Evolutionary conservation across 1,140 invertebrate species (phyloP), one percentile per base, ranked within the genome.

Genomic region (Drosophila nikananu): DNA sequence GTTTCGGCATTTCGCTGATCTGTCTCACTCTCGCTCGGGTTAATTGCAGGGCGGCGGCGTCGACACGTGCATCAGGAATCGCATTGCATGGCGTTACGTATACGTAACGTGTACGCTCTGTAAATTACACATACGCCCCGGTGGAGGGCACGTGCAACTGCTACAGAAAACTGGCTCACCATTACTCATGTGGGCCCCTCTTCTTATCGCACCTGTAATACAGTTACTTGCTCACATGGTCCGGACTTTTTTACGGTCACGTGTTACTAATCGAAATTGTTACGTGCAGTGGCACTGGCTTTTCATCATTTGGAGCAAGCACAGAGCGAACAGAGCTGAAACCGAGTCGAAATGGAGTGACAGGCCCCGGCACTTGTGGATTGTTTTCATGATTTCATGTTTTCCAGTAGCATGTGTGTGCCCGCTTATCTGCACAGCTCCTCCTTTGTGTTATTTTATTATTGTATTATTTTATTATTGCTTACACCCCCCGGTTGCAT

Each of bases 231-330:
- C 67, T 64, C 65, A 68, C 60, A 57, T 62, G 66, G 39, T 71
- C 49, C 27, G 10, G 49, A 57, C 60, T 32, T 82, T 83, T 77
- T 76, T 82, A 66, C 63, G 54, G 81, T 83, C 84, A 87, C 84
- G 84, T 87, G 84, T 81, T 54, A 39, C 46, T 72, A 76, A 83
- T 86, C 77, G 61, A 54, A 83, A 65, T 59, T 52, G 65, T 89
- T 89, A 81, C 83, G 80, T 83, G 68, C 84, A 81, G 74, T 80
- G 55, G 51, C 49, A 48, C 32, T 39, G 52, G 15, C 51, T 51
- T 68, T 76, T 63, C 66, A 51, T 55, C 66, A 35, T 63, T 32
- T 13, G 15, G 32, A 55, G 52, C 52, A 23, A 39, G 21, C 32
- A 23, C 19, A 12, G 27, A 63, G 41, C 42, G 61, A 78, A 68